phyloP scores from a whole-genome alignment of 35 echinoderm and acorn worm species.

The Apostichopus japonicus region DNA sequence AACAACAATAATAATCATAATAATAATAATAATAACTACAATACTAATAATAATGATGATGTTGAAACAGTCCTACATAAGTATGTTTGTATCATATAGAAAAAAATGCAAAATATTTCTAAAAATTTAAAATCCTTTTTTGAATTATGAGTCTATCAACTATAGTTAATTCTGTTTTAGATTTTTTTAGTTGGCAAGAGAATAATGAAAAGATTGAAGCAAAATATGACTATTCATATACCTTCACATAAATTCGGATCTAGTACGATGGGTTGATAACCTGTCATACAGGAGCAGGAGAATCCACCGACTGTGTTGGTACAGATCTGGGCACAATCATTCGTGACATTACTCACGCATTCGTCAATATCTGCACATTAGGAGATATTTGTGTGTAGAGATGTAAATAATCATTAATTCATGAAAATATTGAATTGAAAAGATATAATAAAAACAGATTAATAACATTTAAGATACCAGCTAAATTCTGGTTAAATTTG shows the following conservation, averaged over 20 bases:
- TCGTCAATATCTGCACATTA: conserved; percentile 74
- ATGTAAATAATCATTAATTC: neutral
- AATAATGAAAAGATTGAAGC: no score
- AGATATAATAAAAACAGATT: neutral
- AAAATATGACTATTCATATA: neutral
- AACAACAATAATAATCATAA: neutral
- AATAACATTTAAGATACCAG: no score
- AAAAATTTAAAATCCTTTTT: neutral
- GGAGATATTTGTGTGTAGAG: neutral
- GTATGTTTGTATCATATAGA: no score
- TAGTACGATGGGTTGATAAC: conserved; percentile 1
- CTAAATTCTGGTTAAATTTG: no score
- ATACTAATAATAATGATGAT: neutral
- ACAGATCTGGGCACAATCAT: conserved; percentile 73
- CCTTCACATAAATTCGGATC: conserved; percentile 41
- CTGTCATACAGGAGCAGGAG: conserved; percentile 58
- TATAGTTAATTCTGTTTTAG: neutral
- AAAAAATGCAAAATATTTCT: no score
- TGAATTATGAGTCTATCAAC: neutral
- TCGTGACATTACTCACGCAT: conserved; percentile 38
- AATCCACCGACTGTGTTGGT: conserved; percentile 74
- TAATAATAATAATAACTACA: neutral
- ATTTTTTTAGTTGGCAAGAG: no score
- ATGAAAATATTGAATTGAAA: neutral
- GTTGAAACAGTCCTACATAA: no score